Base-by-base conservation (phyloP, 1,140 invertebrate species). In the Drosophila ambigua region DNA sequence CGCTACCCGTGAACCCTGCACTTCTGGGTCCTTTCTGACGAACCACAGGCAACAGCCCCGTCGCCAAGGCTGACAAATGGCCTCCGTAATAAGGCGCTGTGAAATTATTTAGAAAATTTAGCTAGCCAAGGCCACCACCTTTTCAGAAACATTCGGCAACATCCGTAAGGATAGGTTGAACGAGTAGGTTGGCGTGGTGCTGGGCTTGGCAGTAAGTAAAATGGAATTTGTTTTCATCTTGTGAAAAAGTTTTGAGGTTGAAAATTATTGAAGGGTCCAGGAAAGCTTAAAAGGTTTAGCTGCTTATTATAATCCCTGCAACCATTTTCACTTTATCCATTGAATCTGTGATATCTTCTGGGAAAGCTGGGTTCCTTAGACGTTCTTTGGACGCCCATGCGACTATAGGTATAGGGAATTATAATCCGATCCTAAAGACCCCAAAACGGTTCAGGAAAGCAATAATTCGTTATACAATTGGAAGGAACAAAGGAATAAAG, bases 91-190 rank as follows among this genome's bases (percentile, higher is more conserved):
- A 74, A 78, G 81, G 67, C 63, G 68, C 67, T 60, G 80, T 80
- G 77, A 80, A 84, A 85, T 84, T 84, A 85, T 81, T 80, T 84
- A 80, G 63, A 84, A 79, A 85, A 77, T 77, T 67, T 50, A 53
- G 65, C 69, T 69, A 28, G 65, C 67, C 67, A 68, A 50, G 62
- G 64, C 51, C 64, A 49, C 24, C 51, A 68, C 51, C 66, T 69
- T 69, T 68, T 28, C 31, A 24, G 16, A 50, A 9, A 16, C 41
- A 24, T 11, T n/a, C 13, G 43, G 16, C 24, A 46, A 63, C 23
- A 31, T 13, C 15, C 59, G 11, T 65, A 49, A 44, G 24, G 46
- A 26, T 31, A 60, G 23, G 50, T 54, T 55, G 28, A 7, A 8
- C 24, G 2, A 16, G n/a, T 31, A 6, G 26, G 26, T 28, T 28